Percentiles rank a stretch among this genome's conserved stretches.
Evolutionary conservation across 2,113 vertebrate species (phyloP).

Genomic region (Oxygymnocypris stewartii): DNA sequence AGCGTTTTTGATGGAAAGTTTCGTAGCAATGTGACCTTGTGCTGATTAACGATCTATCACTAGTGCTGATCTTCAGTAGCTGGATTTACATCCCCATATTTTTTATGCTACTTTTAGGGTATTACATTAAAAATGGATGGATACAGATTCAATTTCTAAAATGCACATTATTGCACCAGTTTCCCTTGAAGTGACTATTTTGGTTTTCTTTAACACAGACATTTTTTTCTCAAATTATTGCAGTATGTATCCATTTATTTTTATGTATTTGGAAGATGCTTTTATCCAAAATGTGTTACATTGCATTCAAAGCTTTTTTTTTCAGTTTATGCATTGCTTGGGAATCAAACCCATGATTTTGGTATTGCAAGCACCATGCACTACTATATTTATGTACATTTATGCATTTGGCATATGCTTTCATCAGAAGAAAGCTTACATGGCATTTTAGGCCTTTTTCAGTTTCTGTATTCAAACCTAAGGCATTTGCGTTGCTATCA

Average conservation of each 20-base stretch:
- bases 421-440: background rate
- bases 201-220: background rate
- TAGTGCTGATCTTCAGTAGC: background rate
- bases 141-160: background rate
- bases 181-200: background rate
- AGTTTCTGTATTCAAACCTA: background rate
- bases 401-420: background rate
- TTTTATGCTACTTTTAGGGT: background rate
- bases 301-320: background rate
- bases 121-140: background rate
- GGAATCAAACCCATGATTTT: background rate
- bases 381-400: background rate
- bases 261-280: too few relatives aligned
- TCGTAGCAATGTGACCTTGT: background rate
- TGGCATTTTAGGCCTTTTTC: background rate
- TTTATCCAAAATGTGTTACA: background rate
- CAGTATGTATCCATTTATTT: background rate
- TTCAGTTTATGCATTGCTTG: background rate
- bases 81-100: background rate
- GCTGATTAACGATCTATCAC: background rate
- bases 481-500: background rate
- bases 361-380: background rate
- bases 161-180: background rate
- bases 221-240: background rate
- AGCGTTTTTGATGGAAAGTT: background rate